These are phyloP conservation scores for Heliconius cydno DNA, from an alignment of 2,888 invertebrate genomes.

Conservation along the genomic window DNA sequence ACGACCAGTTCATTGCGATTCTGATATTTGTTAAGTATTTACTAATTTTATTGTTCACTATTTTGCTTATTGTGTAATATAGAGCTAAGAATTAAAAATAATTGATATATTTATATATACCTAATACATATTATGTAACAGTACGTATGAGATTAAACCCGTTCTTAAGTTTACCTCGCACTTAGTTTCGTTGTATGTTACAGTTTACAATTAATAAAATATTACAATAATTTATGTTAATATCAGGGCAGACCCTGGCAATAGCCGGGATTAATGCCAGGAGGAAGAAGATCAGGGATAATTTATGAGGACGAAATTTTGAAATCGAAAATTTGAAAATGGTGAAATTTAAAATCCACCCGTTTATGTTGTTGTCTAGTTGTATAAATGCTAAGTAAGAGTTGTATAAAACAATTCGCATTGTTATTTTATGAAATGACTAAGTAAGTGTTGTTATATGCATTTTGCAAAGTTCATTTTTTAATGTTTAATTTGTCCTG, in stretches of 20 bases:
- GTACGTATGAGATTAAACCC: background rate
- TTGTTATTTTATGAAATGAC: constrained; percentile 40
- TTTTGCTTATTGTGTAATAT: background rate
- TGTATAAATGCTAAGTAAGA: constrained; percentile 31
- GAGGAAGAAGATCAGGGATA: no score
- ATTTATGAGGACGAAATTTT: background rate
- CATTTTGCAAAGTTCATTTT: constrained; percentile 71
- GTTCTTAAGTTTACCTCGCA: constrained; percentile 9
- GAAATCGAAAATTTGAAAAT: background rate
- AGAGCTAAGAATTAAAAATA: background rate
- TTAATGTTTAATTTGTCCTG: constrained; percentile 63
- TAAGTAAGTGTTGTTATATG: constrained; percentile 66
- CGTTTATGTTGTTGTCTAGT: constrained; percentile 53
- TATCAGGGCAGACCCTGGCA: no score
- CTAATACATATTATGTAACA: background rate
- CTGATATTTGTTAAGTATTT: constrained; percentile 9
- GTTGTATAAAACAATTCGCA: constrained; percentile 19
- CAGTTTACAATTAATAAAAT: background rate
- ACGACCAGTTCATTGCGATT: background rate
- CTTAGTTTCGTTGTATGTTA: background rate
- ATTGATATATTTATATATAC: background rate
- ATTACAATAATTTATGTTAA: background rate
- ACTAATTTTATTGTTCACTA: background rate
- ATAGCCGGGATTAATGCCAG: no score
- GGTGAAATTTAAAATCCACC: background rate